A percentile compares a stretch with the other conserved stretches of the same genome.
Evolutionary conservation across 2,797 vertebrate species (phyloP).

Genomic region (Lagocephalus sceleratus): DNA sequence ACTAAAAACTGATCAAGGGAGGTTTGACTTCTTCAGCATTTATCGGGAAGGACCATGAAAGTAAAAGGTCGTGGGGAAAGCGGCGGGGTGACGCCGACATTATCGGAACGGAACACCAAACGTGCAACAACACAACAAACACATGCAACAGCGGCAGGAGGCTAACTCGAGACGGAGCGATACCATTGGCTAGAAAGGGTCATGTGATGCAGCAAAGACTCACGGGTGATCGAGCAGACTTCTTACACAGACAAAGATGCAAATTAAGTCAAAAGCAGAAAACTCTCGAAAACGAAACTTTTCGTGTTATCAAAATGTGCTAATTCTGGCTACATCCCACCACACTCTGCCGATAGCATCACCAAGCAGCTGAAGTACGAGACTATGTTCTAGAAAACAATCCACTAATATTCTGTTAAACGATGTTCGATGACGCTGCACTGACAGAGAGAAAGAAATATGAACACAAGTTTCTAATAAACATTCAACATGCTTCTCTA

Average conservation of each 20-base stretch:
- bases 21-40: slow-evolving; percentile 44
- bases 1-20: slow-evolving; percentile 57
- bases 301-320: slow-evolving; percentile 42
- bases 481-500: slow-evolving; percentile 79
- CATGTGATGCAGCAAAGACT: slow-evolving; percentile 74
- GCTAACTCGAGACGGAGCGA: slow-evolving; percentile 64
- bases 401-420: slow-evolving; percentile 56
- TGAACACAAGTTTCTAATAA: slow-evolving; percentile 72
- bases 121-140: slow-evolving; percentile 62
- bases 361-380: slow-evolving; percentile 67
- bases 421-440: slow-evolving; percentile 70
- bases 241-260: slow-evolving; percentile 51
- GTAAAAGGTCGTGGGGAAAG: slow-evolving; percentile 54
- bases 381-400: slow-evolving; percentile 64
- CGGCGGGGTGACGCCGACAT: slow-evolving; percentile 40
- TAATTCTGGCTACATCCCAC: slow-evolving; percentile 71
- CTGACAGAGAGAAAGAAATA: slow-evolving; percentile 65
- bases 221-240: slow-evolving; percentile 55
- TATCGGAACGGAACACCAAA: slow-evolving; percentile 55
- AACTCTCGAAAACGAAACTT: not conserved
- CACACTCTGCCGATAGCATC: slow-evolving; percentile 72
- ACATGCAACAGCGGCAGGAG: slow-evolving; percentile 73
- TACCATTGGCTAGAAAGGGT: slow-evolving; percentile 75
- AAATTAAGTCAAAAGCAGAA: slow-evolving; percentile 61
- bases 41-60: slow-evolving; percentile 46